phyloP scores from a whole-genome alignment of 2,113 vertebrate genomes.

The Ceratotherium simum region DNA sequence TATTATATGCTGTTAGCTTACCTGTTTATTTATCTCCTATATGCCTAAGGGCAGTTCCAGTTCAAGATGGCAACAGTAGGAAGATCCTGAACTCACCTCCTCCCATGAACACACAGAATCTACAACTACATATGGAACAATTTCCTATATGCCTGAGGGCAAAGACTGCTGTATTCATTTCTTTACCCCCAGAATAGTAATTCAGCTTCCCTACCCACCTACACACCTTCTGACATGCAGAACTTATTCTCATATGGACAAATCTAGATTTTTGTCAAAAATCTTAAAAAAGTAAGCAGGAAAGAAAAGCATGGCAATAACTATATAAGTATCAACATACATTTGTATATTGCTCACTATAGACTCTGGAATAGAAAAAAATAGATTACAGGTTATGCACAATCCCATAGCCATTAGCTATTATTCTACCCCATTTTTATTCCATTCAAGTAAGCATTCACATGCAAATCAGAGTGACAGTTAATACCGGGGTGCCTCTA shows the following conservation, averaged over 20 bases:
- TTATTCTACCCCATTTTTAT: not conserved
- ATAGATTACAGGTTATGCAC: not conserved
- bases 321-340: not conserved
- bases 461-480: not conserved
- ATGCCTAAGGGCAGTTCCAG: not conserved
- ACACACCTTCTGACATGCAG: not conserved
- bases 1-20: not conserved
- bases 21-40: not conserved
- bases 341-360: not conserved
- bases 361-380: not conserved
- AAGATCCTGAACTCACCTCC: not conserved
- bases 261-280: conserved; percentile 1
- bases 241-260: not conserved
- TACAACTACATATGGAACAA: not conserved
- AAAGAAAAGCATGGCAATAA: not conserved
- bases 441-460: conserved; percentile 5
- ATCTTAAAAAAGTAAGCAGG: not conserved
- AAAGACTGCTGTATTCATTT: not conserved
- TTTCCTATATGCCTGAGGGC: not conserved
- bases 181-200: not conserved
- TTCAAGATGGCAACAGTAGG: not conserved
- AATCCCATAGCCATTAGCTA: not conserved
- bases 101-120: not conserved
- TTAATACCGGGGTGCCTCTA: not conserved
- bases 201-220: not conserved